Conservation (phyloP, 2,888 invertebrate species). For the Xylota sylvarum region DNA sequence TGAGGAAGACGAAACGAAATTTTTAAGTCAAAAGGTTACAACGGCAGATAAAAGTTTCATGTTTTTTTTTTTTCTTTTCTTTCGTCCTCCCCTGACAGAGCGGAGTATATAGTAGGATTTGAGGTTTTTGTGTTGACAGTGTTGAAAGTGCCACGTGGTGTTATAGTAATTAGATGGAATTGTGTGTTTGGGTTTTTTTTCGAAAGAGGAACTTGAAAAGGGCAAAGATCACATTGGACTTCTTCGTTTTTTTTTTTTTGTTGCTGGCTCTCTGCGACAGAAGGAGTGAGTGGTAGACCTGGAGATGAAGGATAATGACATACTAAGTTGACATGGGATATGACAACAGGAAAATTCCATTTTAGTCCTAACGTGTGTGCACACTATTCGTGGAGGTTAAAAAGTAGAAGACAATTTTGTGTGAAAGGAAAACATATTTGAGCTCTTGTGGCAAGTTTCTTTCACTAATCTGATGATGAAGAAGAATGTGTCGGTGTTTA, state of each 20-base stretch:
- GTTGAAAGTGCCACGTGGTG: constrained; percentile 52
- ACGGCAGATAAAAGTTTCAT: constrained; percentile 2
- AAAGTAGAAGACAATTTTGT: neutral
- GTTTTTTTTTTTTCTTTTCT: neutral
- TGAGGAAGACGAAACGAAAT: constrained; percentile 15
- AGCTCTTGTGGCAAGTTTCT: too few species aligned
- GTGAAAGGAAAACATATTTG: neutral
- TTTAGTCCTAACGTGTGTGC: neutral
- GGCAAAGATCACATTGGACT: constrained; percentile 8
- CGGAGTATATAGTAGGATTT: neutral
- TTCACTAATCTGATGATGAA: too few species aligned
- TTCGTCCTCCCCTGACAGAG: neutral
- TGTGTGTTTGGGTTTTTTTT: constrained; percentile 1
- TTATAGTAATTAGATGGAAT: constrained; percentile 51
- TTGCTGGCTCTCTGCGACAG: too few species aligned
- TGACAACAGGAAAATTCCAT: constrained; percentile 43
- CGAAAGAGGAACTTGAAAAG: constrained; percentile 1
- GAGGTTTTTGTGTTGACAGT: constrained; percentile 22
- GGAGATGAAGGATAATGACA: constrained; percentile 36
- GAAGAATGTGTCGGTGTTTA: too few species aligned
- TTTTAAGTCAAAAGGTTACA: constrained; percentile 47
- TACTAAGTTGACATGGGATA: constrained; percentile 43
- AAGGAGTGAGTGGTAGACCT: neutral
- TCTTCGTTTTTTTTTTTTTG: neutral
- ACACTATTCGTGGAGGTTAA: neutral